These are phyloP conservation scores for Machimus atricapillus DNA, from an alignment of 2,888 invertebrate species.

Conservation along the genomic window DNA sequence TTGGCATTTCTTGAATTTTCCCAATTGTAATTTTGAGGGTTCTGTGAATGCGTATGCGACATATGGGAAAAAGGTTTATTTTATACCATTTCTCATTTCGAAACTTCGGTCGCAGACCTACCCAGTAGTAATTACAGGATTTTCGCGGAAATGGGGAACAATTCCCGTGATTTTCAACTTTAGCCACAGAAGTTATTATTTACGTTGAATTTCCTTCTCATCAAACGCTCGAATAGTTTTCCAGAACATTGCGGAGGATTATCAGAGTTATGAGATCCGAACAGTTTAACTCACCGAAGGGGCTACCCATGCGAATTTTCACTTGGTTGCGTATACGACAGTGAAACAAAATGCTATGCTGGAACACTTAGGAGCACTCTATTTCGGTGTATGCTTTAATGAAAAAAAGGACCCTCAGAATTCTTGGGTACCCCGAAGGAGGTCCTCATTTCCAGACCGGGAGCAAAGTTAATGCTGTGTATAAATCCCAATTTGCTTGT, in stretches of 20 bases:
- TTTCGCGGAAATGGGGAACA: background rate
- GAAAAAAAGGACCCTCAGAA: background rate
- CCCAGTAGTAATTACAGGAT: background rate
- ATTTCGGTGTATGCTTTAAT: conserved; percentile 2
- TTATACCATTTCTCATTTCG: background rate
- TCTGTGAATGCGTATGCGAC: background rate
- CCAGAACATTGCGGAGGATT: conserved; percentile 7
- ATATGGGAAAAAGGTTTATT: background rate
- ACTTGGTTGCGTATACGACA: background rate
- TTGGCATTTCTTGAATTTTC: background rate
- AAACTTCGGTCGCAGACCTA: background rate
- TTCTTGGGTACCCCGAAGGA: background rate
- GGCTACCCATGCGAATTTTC: background rate
- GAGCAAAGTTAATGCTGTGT: conserved; percentile 33
- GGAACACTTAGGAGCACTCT: conserved; percentile 23
- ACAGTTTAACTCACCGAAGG: background rate
- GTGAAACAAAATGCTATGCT: background rate
- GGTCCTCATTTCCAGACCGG: background rate
- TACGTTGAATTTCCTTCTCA: background rate
- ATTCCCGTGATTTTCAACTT: background rate
- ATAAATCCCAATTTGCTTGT: conserved; percentile 36
- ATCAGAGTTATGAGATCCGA: background rate
- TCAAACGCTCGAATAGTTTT: conserved; percentile 24
- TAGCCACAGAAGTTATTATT: background rate
- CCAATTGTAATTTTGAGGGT: background rate